Percentiles rank a stretch among this genome's conserved stretches.
phyloP scores from a whole-genome alignment of 2,113 vertebrate genomes.

The Machaerirhynchus nigripectus region DNA sequence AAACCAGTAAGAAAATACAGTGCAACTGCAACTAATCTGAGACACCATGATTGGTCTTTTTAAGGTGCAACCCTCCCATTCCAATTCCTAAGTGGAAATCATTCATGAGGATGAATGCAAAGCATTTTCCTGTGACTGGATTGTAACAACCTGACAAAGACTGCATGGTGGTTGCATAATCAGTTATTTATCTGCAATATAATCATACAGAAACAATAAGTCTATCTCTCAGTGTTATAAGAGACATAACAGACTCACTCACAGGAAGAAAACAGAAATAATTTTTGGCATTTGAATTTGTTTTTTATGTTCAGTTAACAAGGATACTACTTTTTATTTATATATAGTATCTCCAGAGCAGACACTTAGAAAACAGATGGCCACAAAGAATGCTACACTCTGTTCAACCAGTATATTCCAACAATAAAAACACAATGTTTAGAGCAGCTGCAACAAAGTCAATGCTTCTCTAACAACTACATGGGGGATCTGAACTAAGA shows the following conservation, averaged over 20 bases:
- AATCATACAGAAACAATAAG: not conserved
- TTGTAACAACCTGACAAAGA: not conserved
- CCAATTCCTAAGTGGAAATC: not conserved
- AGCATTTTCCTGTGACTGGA: not conserved
- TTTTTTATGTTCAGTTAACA: not conserved
- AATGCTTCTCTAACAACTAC: not conserved
- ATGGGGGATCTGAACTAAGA: not conserved
- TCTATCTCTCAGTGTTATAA: not conserved
- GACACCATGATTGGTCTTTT: not conserved
- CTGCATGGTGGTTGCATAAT: not conserved
- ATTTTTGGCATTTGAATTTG: not conserved
- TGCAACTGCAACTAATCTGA: not conserved
- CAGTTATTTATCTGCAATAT: not conserved
- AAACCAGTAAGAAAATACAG: not conserved
- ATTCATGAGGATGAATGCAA: not conserved
- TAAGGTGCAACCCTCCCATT: not conserved
- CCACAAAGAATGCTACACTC: not conserved
- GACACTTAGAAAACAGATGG: not conserved
- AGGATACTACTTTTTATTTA: not conserved
- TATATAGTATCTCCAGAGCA: not conserved
- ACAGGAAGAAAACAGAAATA: not conserved
- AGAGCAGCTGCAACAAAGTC: not conserved
- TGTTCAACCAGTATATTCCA: not conserved
- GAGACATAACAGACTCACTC: not conserved
- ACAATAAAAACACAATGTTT: not conserved